A percentile compares a stretch with the other conserved stretches of the same genome.
These are phyloP conservation scores for Melolontha melolontha DNA, from an alignment of 2,888 invertebrate species.

Conservation along the genomic window DNA sequence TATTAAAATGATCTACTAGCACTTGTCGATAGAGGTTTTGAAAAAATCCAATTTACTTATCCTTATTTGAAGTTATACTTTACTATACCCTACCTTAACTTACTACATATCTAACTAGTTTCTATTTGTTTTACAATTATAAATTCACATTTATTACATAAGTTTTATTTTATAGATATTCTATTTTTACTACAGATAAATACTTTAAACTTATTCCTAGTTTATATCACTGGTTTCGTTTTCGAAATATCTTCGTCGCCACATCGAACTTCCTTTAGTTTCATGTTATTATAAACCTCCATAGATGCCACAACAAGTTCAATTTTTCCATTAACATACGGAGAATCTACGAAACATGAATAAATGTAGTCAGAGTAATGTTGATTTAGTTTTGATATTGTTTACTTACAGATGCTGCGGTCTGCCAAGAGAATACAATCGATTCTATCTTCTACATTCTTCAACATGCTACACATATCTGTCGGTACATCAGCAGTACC, in stretches of 20 bases:
- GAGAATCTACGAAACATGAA: constrained; percentile 22
- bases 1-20: no score
- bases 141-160: no score
- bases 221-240: neutral
- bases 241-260: neutral
- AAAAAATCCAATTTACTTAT: no score
- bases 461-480: constrained; percentile 9
- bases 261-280: constrained; percentile 31
- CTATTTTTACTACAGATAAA: constrained; percentile 1
- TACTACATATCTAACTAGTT: no score
- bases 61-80: no score
- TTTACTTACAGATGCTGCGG: constrained; percentile 12
- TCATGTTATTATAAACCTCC: neutral
- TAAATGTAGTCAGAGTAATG: neutral
- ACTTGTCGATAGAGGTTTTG: no score
- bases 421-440: neutral
- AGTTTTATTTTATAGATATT: neutral
- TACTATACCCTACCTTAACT: no score
- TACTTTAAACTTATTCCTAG: neutral
- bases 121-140: no score
- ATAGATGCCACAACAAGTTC: constrained; percentile 6
- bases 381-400: neutral
- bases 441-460: constrained; percentile 1
- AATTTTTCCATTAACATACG: constrained; percentile 24
- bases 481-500: neutral